Conservation (phyloP, 1,140 invertebrate genomes). For the Xylocopa sonorina region DNA sequence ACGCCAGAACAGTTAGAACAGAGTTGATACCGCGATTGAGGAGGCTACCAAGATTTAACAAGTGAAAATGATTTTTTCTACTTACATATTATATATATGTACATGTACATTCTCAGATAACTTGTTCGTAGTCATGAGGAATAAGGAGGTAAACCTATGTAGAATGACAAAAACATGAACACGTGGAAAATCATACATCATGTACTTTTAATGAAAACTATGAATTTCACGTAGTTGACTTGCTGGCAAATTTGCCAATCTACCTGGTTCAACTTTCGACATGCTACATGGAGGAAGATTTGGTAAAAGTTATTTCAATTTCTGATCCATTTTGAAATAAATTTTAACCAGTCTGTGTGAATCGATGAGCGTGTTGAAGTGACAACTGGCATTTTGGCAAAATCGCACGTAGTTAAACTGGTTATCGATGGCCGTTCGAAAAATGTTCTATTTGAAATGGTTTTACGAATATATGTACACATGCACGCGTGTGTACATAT, state of each 20-base stretch:
- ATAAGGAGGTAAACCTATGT: background rate
- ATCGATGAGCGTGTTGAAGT: background rate
- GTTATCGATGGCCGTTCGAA: background rate
- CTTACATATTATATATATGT: background rate
- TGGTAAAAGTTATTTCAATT: conserved; percentile 81
- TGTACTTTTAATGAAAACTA: conserved; percentile 8
- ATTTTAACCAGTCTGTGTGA: conserved; percentile 74
- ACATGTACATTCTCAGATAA: background rate
- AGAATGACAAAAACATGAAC: background rate
- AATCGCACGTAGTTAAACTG: background rate
- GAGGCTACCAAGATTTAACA: conserved; percentile 71
- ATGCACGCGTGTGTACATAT: too few relatives aligned
- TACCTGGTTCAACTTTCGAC: conserved; percentile 2
- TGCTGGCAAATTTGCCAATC: conserved; percentile 31
- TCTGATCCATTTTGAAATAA: conserved; percentile 81
- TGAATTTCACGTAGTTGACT: background rate
- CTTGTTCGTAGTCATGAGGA: background rate
- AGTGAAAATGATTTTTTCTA: conserved; percentile 58
- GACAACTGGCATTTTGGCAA: conserved; percentile 38
- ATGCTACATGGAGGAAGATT: conserved; percentile 46
- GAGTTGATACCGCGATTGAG: conserved; percentile 71
- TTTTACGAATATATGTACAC: background rate
- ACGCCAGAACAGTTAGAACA: conserved; percentile 70
- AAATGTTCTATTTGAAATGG: background rate
- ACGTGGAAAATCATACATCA: background rate